phyloP scores from a whole-genome alignment of 2,888 invertebrate genomes.

The Caradrina kadenii region DNA sequence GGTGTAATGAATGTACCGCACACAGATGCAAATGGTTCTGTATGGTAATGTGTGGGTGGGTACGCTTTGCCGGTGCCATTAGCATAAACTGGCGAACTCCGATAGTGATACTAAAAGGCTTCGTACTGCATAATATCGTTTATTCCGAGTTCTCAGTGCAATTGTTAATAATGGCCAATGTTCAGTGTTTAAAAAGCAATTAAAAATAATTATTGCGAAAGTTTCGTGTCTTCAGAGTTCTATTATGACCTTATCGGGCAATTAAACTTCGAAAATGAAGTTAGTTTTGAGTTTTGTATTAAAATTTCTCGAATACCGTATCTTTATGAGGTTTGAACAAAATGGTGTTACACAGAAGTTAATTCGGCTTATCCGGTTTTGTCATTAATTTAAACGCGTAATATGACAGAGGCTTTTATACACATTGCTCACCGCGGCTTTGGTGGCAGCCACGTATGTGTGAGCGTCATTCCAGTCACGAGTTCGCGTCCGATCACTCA shows the following conservation, averaged over 20 bases:
- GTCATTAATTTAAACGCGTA: conserved; percentile 36
- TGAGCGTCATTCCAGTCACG: conserved; percentile 26
- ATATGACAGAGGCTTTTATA: conserved; percentile 23
- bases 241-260: conserved; percentile 45
- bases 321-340: conserved; percentile 31
- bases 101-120: conserved; percentile 57
- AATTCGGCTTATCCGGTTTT: conserved; percentile 28
- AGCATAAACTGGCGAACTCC: conserved; percentile 58
- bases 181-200: conserved; percentile 47
- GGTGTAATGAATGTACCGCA: conserved; percentile 53
- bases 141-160: conserved; percentile 40
- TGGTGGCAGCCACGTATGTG: conserved; percentile 23
- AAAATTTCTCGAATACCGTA: conserved; percentile 31
- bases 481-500: conserved; percentile 25
- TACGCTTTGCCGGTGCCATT: conserved; percentile 58
- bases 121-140: conserved; percentile 41
- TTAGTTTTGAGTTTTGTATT: conserved; percentile 45
- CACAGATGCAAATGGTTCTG: conserved; percentile 40
- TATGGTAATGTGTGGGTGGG: conserved; percentile 51
- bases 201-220: conserved; percentile 58
- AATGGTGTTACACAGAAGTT: conserved; percentile 25
- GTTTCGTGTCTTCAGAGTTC: conserved; percentile 45
- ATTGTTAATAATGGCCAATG: conserved; percentile 43
- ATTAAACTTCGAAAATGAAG: conserved; percentile 44
- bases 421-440: conserved; percentile 22